Conservation (phyloP, 2,113 vertebrate genomes). For the Scatophagus argus region DNA sequence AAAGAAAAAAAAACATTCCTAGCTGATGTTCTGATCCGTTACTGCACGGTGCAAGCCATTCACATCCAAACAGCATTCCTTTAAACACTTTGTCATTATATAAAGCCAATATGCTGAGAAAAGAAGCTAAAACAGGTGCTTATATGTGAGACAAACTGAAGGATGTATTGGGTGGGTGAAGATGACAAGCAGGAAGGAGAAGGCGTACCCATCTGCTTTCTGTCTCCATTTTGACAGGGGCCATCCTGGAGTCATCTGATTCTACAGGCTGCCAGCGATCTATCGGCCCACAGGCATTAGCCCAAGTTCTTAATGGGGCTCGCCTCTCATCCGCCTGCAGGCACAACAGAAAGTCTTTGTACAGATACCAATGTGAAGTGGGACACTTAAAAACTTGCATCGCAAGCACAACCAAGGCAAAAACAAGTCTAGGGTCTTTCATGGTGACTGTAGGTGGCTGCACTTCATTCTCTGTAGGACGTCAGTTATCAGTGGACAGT, state of each 20-base stretch:
- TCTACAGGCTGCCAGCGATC: slow-evolving; percentile 66
- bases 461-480: not conserved
- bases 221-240: slow-evolving; percentile 47
- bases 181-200: not conserved
- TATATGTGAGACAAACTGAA: not conserved
- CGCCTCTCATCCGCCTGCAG: slow-evolving; percentile 77
- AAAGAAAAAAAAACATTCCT: not conserved
- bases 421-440: not conserved
- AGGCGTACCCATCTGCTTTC: slow-evolving; percentile 76
- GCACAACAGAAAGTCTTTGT: not conserved
- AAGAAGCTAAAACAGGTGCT: not conserved
- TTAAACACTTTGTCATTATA: too few species aligned
- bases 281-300: slow-evolving; percentile 69
- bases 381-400: not conserved
- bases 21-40: not conserved
- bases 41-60: not conserved
- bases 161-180: not conserved
- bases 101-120: not conserved
- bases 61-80: not conserved
- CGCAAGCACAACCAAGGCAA: not conserved
- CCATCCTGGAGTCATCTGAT: slow-evolving; percentile 56
- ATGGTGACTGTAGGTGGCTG: not conserved
- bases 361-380: not conserved
- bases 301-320: slow-evolving; percentile 72
- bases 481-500: not conserved